These are phyloP conservation scores for Nasonia oneida DNA, from an alignment of 2,888 invertebrate genomes.

Conservation along the genomic window DNA sequence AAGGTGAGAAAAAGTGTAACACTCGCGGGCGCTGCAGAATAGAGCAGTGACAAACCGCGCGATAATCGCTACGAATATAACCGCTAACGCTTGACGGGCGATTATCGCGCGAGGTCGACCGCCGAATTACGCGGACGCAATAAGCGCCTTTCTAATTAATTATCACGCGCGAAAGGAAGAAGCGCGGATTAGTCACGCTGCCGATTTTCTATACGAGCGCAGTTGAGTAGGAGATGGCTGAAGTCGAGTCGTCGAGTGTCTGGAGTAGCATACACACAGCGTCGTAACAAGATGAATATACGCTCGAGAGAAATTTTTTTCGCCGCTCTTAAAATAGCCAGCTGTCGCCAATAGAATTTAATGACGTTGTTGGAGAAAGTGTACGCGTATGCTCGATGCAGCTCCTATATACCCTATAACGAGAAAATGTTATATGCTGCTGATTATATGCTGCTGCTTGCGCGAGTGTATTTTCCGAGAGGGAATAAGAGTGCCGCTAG, in stretches of 20 bases:
- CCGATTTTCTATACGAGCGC: neutral
- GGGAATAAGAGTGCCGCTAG: too few species aligned
- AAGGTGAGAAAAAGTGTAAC: neutral
- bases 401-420: neutral
- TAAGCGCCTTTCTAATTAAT: slow-evolving; percentile 24
- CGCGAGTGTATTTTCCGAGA: neutral
- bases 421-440: neutral
- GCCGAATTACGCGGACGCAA: slow-evolving; percentile 49
- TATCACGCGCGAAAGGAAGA: slow-evolving; percentile 9
- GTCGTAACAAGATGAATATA: slow-evolving; percentile 12
- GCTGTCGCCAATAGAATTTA: slow-evolving; percentile 10
- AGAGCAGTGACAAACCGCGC: neutral
- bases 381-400: neutral
- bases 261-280: neutral
- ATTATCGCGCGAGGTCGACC: slow-evolving; percentile 21
- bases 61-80: neutral
- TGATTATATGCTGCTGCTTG: neutral
- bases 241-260: neutral
- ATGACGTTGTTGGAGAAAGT: slow-evolving; percentile 17
- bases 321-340: neutral
- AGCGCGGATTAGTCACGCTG: slow-evolving; percentile 29
- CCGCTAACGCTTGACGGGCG: neutral
- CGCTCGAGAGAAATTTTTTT: neutral
- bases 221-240: neutral
- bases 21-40: neutral